Percentiles rank a stretch among this genome's conserved stretches.
phyloP scores from a whole-genome alignment of 2,113 vertebrate genomes.

The Stigmatopora argus region DNA sequence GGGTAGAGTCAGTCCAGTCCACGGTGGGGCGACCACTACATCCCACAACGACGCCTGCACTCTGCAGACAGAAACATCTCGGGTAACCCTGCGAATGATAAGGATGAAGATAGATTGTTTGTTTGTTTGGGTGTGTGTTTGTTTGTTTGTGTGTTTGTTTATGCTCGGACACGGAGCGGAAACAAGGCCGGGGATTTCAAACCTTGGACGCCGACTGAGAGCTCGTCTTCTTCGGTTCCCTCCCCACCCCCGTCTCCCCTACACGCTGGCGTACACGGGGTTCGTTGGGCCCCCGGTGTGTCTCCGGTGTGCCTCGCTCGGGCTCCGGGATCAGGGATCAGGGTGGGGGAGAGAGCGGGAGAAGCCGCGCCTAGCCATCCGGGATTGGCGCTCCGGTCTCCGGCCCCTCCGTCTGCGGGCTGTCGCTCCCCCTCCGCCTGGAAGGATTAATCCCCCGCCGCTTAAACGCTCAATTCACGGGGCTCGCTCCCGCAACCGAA shows the following conservation, averaged over 20 bases:
- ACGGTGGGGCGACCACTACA: constrained; percentile 62
- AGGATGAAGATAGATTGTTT: neutral
- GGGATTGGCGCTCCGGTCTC: constrained; percentile 54
- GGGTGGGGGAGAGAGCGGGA: constrained; percentile 61
- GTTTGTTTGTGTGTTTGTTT: constrained; percentile 63
- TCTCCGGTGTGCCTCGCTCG: constrained; percentile 31
- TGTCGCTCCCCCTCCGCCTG: constrained; percentile 30
- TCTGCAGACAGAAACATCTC: constrained; percentile 34
- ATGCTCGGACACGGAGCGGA: constrained; percentile 43
- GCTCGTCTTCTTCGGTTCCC: constrained; percentile 1
- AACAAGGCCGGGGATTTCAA: constrained; percentile 33
- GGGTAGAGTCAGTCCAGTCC: constrained; percentile 59
- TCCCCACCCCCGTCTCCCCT: constrained; percentile 10
- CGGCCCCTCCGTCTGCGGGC: constrained; percentile 20
- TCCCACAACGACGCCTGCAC: constrained; percentile 51
- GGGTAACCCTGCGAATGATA: neutral
- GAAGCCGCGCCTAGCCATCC: constrained; percentile 71
- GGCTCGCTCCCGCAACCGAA: neutral
- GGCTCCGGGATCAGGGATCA: constrained; percentile 34
- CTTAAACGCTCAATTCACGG: constrained; percentile 14
- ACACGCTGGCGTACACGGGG: neutral
- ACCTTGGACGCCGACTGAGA: constrained; percentile 2
- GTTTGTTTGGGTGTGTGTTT: constrained; percentile 37
- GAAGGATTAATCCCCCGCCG: constrained; percentile 44
- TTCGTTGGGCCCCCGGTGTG: too few species aligned